Conservation (phyloP, 1,140 invertebrate genomes). For the honey bee (Apis mellifera) region Amel_HAv3.1 CM009940.2:870501-871000, state of each 20-base stretch:
- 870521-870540: slow-evolving; percentile 30
- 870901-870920: slow-evolving; percentile 51
- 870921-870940: slow-evolving; percentile 35
- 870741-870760: slow-evolving; percentile 27
- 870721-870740: slow-evolving; percentile 27
- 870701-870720: slow-evolving; percentile 50
- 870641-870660: too few species aligned
- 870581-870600: slow-evolving; percentile 25
- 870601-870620: slow-evolving; percentile 1
- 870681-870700: neutral
- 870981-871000: slow-evolving; percentile 26
- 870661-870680: neutral
- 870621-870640: neutral
- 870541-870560: slow-evolving; percentile 33
- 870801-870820: slow-evolving; percentile 31
- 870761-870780: slow-evolving; percentile 32
- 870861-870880: slow-evolving; percentile 34
- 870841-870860: neutral
- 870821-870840: neutral
- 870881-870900: slow-evolving; percentile 54
- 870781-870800: slow-evolving; percentile 37
- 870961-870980: slow-evolving; percentile 41
- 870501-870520: too few species aligned
- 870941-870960: slow-evolving; percentile 54
- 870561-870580: slow-evolving; percentile 42